A percentile compares a stretch with the other conserved stretches of the same genome.
Evolutionary conservation across 1,140 invertebrate species (phyloP).

Genomic region (Ceratoteleas bidentatus): DNA sequence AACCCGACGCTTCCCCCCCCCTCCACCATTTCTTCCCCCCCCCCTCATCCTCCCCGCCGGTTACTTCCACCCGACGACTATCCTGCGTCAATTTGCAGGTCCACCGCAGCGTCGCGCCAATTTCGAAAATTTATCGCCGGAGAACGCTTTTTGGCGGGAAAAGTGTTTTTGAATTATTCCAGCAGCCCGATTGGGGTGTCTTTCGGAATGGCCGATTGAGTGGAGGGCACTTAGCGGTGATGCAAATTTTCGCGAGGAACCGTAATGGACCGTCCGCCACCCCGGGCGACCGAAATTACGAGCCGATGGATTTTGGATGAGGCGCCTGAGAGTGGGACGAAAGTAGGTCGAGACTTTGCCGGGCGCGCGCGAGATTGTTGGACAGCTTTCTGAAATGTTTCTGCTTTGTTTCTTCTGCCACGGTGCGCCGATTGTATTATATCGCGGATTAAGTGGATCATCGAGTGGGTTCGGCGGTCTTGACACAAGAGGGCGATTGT

Average conservation of each 20-base stretch:
- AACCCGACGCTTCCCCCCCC: too few relatives aligned
- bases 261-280: conserved; percentile 13
- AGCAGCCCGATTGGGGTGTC: too few relatives aligned
- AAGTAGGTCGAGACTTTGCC: conserved; percentile 17
- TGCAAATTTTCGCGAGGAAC: conserved; percentile 27
- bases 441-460: neutral
- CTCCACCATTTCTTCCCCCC: neutral
- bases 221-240: conserved; percentile 1
- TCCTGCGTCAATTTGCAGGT: conserved; percentile 15
- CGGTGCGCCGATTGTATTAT: neutral
- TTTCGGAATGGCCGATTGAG: too few relatives aligned
- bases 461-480: too few relatives aligned
- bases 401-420: neutral
- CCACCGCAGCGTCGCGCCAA: conserved; percentile 22
- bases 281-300: conserved; percentile 6
- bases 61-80: too few relatives aligned
- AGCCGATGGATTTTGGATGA: conserved; percentile 24
- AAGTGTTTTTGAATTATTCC: too few relatives aligned
- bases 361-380: neutral
- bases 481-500: too few relatives aligned
- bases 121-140: neutral
- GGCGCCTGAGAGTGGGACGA: neutral
- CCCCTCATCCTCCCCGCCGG: neutral
- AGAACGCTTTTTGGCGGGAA: too few relatives aligned
- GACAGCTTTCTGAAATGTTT: neutral